Evolutionary conservation across 2,113 vertebrate genomes (phyloP), one percentile per base, ranked within the genome.

Genomic region (Cromileptes altivelis): DNA sequence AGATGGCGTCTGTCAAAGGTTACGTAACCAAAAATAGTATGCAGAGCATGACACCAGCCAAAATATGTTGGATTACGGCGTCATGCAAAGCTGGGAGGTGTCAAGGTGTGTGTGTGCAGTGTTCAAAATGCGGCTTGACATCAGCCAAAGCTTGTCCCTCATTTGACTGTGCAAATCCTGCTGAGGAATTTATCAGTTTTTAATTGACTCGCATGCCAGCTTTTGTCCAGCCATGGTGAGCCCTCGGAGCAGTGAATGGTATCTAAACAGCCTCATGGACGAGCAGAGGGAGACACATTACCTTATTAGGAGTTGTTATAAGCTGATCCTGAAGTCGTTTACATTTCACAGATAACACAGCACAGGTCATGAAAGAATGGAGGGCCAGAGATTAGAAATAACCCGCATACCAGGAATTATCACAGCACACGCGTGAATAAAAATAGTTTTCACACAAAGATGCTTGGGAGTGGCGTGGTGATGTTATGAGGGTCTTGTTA

Each of bases 281-380:
- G 63, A 85, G 67, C 67, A 79, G 64, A 61, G 80, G 47, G 69
- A 81, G 61, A 74, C 69, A 68, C 70, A 79, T 90, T 77, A 10
- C 94, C 94, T 88, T 94, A 93, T 93, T 91, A 83, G 94, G 94
- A 58, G 56, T 85, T 94, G 93, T 89, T 93, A 87, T 86, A 85
- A 57, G 68, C 58, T 79, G 72, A 86, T 88, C 83, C 81, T 84
- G 82, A 80, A 87, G 63, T 69, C 4, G 91, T 92, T 94, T 93
- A 83, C 78, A 88, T 92, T 88, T 86, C 69, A n/a, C 75, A 91
- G 92, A 92, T 91, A 89, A 91, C 81, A 79, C 65, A 62, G 65
- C 53, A 27, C 74, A 45, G 79, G 68, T 79, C 75, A 49, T 61
- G 86, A 85, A 53, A 80, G 75, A 75, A 84, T 55, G 37, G 60